Base-by-base conservation (phyloP, 2,888 invertebrate genomes). In the Papilio demoleus region DNA sequence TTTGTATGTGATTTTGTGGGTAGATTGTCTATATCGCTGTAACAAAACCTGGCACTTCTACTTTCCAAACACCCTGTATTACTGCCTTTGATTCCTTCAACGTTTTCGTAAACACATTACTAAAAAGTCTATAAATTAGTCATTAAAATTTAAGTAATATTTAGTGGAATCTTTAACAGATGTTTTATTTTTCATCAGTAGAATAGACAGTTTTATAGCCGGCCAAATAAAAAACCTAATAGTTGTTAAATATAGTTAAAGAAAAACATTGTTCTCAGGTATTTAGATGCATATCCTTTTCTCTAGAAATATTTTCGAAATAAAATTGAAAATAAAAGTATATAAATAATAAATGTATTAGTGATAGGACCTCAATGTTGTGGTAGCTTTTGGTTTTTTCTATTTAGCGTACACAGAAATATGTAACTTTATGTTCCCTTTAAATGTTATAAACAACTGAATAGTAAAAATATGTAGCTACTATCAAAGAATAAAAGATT, bases 261-360 rank as follows among this genome's bases (percentile, higher is more conserved):
- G 78, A 77, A 78, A 81, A 79, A 76, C 78, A 86, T 85, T 88
- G 86, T 90, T 89, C 89, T 88, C 90, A 88, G 82, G 80, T 88
- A 86, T 85, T 89, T 92, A 92, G 92, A 91, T 88, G 92, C 92
- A 92, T 92, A 92, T 92, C 92, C 85, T 90, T 90, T 89, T 88
- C 88, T 89, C 87, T 92, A 92, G 90, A 84, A 81, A 85, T 90
- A 90, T 90, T 92, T 91, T 91, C 86, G 78, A 88, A 86, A n/a
- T n/a, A n/a, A n/a, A n/a, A n/a, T n/a, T 84, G 83, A 78, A 85
- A 88, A 80, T 60, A 60, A 63, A 56, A 31, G 31, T 56, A 56
- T 31, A 31, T 56, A 31, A 64, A 63, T 31, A 82, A 77, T 83
- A 84, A 87, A 87, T 85, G 90, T 90, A 85, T 84, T 89, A 88